Conservation (phyloP, 1,140 invertebrate genomes). For the Polyergus mexicanus region DNA sequence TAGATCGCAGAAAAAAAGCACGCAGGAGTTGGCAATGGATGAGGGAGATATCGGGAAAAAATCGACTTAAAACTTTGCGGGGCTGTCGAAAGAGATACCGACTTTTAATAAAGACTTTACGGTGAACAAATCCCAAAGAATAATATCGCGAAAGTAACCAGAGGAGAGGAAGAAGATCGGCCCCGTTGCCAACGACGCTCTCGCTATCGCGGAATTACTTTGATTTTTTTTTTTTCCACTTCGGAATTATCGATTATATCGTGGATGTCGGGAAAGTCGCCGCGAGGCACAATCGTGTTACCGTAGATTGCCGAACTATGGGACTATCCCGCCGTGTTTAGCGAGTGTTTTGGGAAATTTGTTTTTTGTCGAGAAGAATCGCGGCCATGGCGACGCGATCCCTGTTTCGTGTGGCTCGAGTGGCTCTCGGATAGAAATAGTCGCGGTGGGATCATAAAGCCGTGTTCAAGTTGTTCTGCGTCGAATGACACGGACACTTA, state of each 20-base stretch:
- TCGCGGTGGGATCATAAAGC: conserved; percentile 68
- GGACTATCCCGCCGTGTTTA: conserved; percentile 56
- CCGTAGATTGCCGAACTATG: conserved; percentile 31
- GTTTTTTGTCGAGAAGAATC: conserved; percentile 24
- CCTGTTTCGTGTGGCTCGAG: conserved; percentile 36
- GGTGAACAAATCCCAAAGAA: conserved; percentile 75
- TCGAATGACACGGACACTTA: conserved; percentile 60
- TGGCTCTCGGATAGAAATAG: conserved; percentile 33
- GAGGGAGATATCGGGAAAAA: conserved; percentile 73
- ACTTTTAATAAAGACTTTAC: conserved; percentile 82
- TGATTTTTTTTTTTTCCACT: conserved; percentile 62
- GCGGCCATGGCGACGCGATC: not conserved
- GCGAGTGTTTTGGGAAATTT: conserved; percentile 56
- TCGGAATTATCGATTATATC: conserved; percentile 67
- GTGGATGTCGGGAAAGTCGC: not conserved
- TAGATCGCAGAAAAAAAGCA: not conserved
- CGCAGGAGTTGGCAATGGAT: conserved; percentile 63
- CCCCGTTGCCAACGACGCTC: conserved; percentile 11
- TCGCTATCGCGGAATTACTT: conserved; percentile 48
- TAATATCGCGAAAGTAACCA: conserved; percentile 73
- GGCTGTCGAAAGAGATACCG: conserved; percentile 46
- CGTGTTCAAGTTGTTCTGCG: conserved; percentile 69
- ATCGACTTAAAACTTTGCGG: conserved; percentile 82
- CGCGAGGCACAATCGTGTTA: conserved; percentile 60
- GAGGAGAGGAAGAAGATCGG: conserved; percentile 16